Evolutionary conservation across 2,113 vertebrate species (phyloP).

Genomic region (Saguinus imperator): DNA sequence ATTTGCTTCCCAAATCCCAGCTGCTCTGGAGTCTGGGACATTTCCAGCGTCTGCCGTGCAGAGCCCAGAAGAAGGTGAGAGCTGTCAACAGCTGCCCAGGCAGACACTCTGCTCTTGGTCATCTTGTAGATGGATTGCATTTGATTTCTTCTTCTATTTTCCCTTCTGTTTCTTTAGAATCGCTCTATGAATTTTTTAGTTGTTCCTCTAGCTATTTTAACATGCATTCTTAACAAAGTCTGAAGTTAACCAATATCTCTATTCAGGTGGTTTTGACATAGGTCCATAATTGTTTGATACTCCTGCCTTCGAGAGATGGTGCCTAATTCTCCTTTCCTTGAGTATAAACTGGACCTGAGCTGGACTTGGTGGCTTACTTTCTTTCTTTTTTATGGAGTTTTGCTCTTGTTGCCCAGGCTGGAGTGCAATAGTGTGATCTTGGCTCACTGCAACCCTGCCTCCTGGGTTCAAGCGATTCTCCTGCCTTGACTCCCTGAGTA

Average conservation of each 20-base stretch:
- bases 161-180: conserved; percentile 19
- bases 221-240: conserved; percentile 15
- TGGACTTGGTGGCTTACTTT: neutral
- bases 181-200: neutral
- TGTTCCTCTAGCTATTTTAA: conserved; percentile 9
- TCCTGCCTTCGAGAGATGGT: neutral
- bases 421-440: no score
- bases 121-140: neutral
- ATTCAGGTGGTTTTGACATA: neutral
- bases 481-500: no score
- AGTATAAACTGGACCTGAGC: neutral
- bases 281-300: neutral
- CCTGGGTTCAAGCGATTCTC: no score
- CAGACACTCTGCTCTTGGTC: neutral
- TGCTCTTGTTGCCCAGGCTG: neutral
- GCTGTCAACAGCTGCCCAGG: neutral
- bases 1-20: neutral
- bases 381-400: neutral
- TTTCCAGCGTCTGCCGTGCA: neutral
- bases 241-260: conserved; percentile 19
- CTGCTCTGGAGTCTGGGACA: neutral
- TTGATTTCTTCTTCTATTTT: neutral
- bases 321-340: neutral
- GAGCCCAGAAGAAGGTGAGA: neutral
- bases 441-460: no score